Evolutionary conservation across 2,888 invertebrate genomes (phyloP), one percentile per base, ranked within the genome.

Genomic region (Sinotaia quadrata): DNA sequence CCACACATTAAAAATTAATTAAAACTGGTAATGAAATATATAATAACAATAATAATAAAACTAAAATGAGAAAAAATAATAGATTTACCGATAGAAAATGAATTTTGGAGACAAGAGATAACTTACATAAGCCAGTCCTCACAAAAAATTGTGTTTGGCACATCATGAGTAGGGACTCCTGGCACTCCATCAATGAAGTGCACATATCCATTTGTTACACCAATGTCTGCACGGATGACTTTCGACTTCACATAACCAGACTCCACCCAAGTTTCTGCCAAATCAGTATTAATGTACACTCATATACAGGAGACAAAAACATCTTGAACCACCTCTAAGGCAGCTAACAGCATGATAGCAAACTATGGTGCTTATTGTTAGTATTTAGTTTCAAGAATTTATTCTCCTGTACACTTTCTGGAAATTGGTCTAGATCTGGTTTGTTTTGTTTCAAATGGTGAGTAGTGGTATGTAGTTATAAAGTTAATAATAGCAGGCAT

Each of bases 231-330:
- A 78, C 94, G 93, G 44, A 94, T 91, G 63, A 96, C 93, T 0
- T 95, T 94, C 4, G 96, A 96, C 83, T 95, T 95, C 2, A 96
- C 96, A 27, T 96, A 96, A 18, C 95, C 95, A 1, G 95, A 96
- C 88, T 96, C 96, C 0, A 97, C 95, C 0, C 95, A 95, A 80
- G 96, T 89, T 0, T 93, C 94, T 83, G 74, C n/a, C n/a, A n/a
- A n/a, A n/a, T n/a, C n/a, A n/a, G n/a, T n/a, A n/a, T n/a, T n/a
- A n/a, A n/a, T n/a, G n/a, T n/a, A n/a, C n/a, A n/a, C n/a, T n/a
- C n/a, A n/a, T n/a, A n/a, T n/a, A n/a, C n/a, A n/a, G n/a, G n/a
- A n/a, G n/a, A n/a, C n/a, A n/a, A n/a, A n/a, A n/a, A n/a, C n/a
- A n/a, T n/a, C n/a, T n/a, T n/a, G n/a, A n/a, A n/a, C n/a, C n/a